Conservation (phyloP, 1,140 invertebrate genomes). For the Oppia nitens region DNA sequence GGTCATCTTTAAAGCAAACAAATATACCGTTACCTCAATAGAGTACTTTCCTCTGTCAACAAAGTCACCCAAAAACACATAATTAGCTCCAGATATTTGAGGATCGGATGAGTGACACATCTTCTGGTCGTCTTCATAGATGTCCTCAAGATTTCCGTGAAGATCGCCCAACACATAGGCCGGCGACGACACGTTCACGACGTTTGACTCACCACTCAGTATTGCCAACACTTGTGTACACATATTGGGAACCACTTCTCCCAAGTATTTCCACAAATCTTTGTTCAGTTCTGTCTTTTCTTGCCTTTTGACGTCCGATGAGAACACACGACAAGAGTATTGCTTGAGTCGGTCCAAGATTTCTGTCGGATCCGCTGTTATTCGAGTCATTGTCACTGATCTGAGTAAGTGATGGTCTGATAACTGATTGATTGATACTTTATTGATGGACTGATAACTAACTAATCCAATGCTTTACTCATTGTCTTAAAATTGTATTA, state of each 20-base stretch:
- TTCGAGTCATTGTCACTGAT: too few species aligned
- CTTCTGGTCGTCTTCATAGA: slow-evolving; percentile 40
- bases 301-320: neutral
- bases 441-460: too few species aligned
- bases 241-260: neutral
- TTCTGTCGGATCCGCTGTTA: neutral
- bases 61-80: slow-evolving; percentile 48
- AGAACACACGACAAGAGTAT: neutral
- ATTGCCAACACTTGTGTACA: neutral
- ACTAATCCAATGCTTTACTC: too few species aligned
- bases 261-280: neutral
- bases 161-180: slow-evolving; percentile 30
- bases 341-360: neutral
- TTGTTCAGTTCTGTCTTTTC: neutral
- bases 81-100: slow-evolving; percentile 37
- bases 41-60: slow-evolving; percentile 43
- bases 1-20: slow-evolving; percentile 44
- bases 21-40: slow-evolving; percentile 35
- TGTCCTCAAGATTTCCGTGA: slow-evolving; percentile 41
- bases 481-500: too few species aligned
- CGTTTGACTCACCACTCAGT: neutral
- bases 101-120: slow-evolving; percentile 41
- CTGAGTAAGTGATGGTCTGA: too few species aligned
- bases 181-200: slow-evolving; percentile 2
- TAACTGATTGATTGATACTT: too few species aligned